These are phyloP conservation scores for Sparus aurata DNA, from an alignment of 2,797 vertebrate genomes.

Conservation along the genomic window DNA sequence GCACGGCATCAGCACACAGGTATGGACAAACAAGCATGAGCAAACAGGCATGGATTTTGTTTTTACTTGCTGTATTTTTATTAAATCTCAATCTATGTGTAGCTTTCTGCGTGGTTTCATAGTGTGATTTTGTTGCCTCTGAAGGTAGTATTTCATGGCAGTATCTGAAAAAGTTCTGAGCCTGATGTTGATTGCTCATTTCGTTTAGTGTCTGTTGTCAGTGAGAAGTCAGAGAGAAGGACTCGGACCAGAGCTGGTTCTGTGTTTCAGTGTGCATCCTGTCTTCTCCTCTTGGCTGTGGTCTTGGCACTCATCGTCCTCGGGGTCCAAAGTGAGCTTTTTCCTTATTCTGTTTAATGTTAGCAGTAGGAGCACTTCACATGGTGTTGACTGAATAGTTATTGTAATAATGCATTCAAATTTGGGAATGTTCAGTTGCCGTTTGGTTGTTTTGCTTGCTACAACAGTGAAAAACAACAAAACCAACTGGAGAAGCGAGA, in stretches of 20 bases:
- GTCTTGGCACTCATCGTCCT: slow-evolving; percentile 46
- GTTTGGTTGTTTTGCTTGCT: slow-evolving; percentile 15
- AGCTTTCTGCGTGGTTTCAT: background rate
- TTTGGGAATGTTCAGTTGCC: background rate
- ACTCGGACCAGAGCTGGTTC: background rate
- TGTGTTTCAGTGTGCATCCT: slow-evolving; percentile 27
- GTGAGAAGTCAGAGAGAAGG: slow-evolving; percentile 18
- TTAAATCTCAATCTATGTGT: background rate
- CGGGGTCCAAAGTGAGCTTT: slow-evolving; percentile 52
- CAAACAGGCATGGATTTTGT: background rate
- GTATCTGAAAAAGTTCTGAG: background rate
- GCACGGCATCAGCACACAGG: slow-evolving; percentile 42
- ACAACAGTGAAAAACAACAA: slow-evolving; percentile 30
- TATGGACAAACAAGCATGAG: slow-evolving; percentile 29
- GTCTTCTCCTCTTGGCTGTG: slow-evolving; percentile 59
- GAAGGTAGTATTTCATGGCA: background rate
- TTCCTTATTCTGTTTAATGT: background rate
- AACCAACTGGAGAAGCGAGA: background rate
- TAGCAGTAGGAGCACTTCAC: background rate
- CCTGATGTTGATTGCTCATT: slow-evolving; percentile 7
- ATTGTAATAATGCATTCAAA: background rate
- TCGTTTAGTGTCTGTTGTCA: slow-evolving; percentile 37
- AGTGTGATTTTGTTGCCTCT: background rate
- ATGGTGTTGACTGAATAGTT: background rate
- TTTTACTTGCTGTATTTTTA: background rate